Conservation (phyloP, 2,888 invertebrate species). For the Philopedon plagiatum region DNA sequence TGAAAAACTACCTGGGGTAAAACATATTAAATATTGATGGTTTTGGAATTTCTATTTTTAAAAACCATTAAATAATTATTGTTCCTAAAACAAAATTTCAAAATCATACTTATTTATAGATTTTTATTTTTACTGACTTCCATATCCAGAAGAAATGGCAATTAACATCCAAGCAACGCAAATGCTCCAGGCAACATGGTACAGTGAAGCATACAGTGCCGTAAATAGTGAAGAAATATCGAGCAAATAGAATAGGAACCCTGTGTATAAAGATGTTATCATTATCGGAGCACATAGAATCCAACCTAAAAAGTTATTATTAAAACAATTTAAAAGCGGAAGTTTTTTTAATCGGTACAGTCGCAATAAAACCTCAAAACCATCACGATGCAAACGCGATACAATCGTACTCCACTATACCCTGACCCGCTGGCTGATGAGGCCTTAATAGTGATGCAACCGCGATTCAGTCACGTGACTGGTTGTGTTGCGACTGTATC, state of each 20-base stretch:
- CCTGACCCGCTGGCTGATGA: too few relatives aligned
- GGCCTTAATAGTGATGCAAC: too few relatives aligned
- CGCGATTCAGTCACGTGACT: too few relatives aligned
- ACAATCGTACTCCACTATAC: too few relatives aligned
- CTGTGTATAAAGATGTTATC: slow-evolving; percentile 58
- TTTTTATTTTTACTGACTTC: slow-evolving; percentile 58
- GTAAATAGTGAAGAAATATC: slow-evolving; percentile 57
- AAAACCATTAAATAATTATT: too few relatives aligned
- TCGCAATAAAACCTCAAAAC: too few relatives aligned
- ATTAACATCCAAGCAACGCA: slow-evolving; percentile 63
- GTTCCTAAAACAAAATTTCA: slow-evolving; percentile 3
- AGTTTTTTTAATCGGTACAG: too few relatives aligned
- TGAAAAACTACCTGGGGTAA: too few relatives aligned
- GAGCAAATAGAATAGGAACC: slow-evolving; percentile 61
- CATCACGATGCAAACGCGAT: too few relatives aligned
- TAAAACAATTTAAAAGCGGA: background rate
- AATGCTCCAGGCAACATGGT: slow-evolving; percentile 62
- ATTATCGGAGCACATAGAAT: slow-evolving; percentile 56
- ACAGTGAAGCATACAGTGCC: slow-evolving; percentile 62
- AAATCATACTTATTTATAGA: background rate
- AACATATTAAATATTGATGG: too few relatives aligned
- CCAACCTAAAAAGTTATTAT: slow-evolving; percentile 55
- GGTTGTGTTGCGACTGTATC: too few relatives aligned
- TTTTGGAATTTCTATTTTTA: too few relatives aligned
- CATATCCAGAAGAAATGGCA: slow-evolving; percentile 62